These are phyloP conservation scores for Rhyacophila evoluta DNA, from an alignment of 2,888 invertebrate genomes.

Conservation along the genomic window DNA sequence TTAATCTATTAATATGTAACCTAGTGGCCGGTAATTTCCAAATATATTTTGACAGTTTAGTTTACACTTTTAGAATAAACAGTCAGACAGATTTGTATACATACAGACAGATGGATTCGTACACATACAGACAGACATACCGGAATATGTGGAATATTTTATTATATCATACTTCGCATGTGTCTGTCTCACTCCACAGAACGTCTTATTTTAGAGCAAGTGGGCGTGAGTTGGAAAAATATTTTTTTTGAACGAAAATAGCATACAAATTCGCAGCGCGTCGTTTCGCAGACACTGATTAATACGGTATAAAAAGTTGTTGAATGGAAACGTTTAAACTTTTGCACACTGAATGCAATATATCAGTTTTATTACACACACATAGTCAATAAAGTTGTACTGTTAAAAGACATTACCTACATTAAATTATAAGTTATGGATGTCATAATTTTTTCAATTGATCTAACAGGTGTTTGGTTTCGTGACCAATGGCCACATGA, in stretches of 20 bases:
- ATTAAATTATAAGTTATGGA: neutral
- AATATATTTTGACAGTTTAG: constrained; percentile 8
- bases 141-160: neutral
- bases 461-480: no score
- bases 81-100: neutral
- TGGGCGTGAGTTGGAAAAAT: neutral
- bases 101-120: no score
- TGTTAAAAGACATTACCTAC: constrained; percentile 16
- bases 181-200: neutral
- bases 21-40: neutral
- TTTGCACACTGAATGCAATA: neutral
- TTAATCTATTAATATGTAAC: neutral
- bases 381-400: neutral
- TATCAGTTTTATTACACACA: neutral
- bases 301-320: constrained; percentile 5
- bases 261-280: neutral
- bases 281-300: neutral
- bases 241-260: neutral
- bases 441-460: no score
- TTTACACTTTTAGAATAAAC: neutral
- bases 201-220: neutral
- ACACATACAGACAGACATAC: no score
- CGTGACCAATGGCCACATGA: no score
- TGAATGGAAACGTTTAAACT: neutral
- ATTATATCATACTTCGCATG: neutral